These are phyloP conservation scores for Trachurus trachurus DNA, from an alignment of 2,797 vertebrate species.

Conservation along the genomic window DNA sequence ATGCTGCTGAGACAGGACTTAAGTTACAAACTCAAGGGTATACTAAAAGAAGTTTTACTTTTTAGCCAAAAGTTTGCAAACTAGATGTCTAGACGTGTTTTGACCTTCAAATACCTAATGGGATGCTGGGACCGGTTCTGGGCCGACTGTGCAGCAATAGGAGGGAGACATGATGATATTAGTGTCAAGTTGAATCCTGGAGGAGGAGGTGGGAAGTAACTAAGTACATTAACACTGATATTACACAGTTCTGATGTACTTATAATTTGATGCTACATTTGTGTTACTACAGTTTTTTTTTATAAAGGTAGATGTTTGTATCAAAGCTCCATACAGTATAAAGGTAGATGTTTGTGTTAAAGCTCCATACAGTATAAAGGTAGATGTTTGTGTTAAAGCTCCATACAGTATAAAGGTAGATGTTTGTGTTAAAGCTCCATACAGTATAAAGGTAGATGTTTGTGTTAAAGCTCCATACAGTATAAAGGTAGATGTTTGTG, in stretches of 20 bases:
- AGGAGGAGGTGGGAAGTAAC: neutral
- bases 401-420: too few species aligned
- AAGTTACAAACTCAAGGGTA: neutral
- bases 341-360: too few species aligned
- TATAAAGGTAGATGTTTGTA: too few species aligned
- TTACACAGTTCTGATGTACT: neutral
- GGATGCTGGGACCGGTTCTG: neutral
- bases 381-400: too few species aligned
- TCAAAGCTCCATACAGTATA: too few species aligned
- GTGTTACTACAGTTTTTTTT: too few species aligned
- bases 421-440: too few species aligned
- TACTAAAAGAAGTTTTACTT: neutral
- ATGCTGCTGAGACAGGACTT: neutral
- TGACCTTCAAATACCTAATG: constrained; percentile 3
- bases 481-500: too few species aligned
- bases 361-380: too few species aligned
- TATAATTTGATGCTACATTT: neutral
- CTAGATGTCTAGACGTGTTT: neutral
- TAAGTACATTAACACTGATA: neutral
- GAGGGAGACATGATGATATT: neutral
- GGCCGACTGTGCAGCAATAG: neutral
- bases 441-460: too few species aligned
- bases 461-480: too few species aligned
- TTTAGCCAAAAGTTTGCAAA: neutral
- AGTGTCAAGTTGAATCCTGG: neutral